phyloP scores from a whole-genome alignment of 2,888 invertebrate genomes.

The Hetaerina titia region DNA sequence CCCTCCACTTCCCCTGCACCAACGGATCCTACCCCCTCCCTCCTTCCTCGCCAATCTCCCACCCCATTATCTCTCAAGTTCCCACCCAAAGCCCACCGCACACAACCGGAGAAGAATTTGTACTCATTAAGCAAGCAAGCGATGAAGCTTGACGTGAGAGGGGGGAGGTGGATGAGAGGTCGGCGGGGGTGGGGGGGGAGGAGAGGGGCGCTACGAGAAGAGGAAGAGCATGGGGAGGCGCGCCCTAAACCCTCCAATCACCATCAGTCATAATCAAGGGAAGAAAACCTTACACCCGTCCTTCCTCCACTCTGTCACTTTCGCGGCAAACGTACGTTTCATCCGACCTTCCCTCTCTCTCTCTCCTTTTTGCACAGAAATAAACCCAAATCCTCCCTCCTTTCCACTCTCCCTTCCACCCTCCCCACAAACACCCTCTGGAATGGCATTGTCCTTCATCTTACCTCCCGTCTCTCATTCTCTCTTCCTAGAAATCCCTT shows the following conservation, averaged over 20 bases:
- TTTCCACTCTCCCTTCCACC: not conserved
- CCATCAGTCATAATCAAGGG: slow-evolving; percentile 62
- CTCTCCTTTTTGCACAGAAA: not conserved
- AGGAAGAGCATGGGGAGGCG: not conserved
- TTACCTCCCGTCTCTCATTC: not conserved
- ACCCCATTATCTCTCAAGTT: not conserved
- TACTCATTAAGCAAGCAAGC: slow-evolving; percentile 63
- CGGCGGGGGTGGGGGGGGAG: not conserved
- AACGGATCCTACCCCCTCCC: not conserved
- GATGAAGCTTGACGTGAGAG: slow-evolving; percentile 54
- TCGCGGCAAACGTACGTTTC: slow-evolving; percentile 23
- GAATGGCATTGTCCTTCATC: slow-evolving; percentile 35
- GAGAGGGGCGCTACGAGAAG: not conserved
- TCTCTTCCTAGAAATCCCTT: not conserved
- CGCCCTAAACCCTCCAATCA: slow-evolving; percentile 52
- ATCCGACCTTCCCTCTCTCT: not conserved
- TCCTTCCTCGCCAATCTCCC: not conserved
- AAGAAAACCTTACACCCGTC: not conserved
- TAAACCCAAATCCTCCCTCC: not conserved
- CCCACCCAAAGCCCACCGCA: not conserved
- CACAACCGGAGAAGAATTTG: slow-evolving; percentile 54
- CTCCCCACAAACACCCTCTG: not conserved
- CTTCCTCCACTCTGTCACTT: slow-evolving; percentile 60
- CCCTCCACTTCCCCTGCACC: not conserved
- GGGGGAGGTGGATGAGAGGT: not conserved